Base-by-base conservation (phyloP, 1,140 invertebrate species). In the Caenorhabditis brenneri region DNA sequence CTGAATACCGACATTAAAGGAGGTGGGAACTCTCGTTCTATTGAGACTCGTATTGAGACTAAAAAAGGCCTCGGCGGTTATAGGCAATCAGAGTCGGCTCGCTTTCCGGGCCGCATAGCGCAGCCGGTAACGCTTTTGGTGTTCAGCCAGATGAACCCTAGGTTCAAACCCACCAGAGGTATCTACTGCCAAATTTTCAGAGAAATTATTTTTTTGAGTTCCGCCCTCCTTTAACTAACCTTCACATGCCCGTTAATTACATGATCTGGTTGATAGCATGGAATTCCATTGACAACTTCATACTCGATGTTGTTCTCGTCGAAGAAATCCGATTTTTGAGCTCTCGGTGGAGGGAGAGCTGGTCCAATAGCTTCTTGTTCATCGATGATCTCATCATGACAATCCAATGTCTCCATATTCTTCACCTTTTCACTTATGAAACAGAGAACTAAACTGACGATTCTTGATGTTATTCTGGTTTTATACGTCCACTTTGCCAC, bases 261-360 rank as follows among this genome's bases (percentile, higher is more conserved):
- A 69, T 82, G 81, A 19, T 60, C 60, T 33, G 55, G 55, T 46
- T 82, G 81, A 24, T 82, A 82, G 7, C 33, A 39, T 9, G 81
- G 81, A 39, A 82, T 65, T 9, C 60, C 81, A 19, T 82, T 82
- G 1, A 82, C 29, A 16, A 82, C 19, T 36, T 69, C 55, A 39
- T 65, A 82, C 9, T 65, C 55, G 15, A 65, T 36, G 15, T 6
- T 42, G 12, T 69, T 36, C 9, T 42, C 81, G 16, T 82, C 60
- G 16, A 82, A 24, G 16, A 42, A 19, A 19, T 42, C 36, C 19
- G 36, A 24, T 46, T 74, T 24, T 15, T 27, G 29, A 42, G 36
- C 58, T 24, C 27, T 22, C 2, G 33, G 36, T 0, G 36, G 65
- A 7, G 60, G 60, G 9, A 65, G 60, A 36, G 60, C 60, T 12